These are phyloP conservation scores for Hypsopygia costalis DNA, from an alignment of 2,888 invertebrate species.

Conservation along the genomic window DNA sequence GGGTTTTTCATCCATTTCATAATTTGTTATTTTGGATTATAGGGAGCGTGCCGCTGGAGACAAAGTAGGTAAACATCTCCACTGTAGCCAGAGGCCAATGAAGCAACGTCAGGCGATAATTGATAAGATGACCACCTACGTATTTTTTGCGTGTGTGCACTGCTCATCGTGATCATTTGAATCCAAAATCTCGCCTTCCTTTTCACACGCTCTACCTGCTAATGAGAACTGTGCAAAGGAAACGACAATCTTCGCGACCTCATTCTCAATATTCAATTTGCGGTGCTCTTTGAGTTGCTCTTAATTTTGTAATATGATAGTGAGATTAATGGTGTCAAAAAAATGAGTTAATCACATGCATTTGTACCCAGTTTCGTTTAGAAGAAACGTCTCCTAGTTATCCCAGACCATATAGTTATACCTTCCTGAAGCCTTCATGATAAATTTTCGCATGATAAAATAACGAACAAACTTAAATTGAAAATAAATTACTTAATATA, in stretches of 20 bases:
- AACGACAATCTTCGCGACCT: constrained; percentile 1
- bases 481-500: too few species aligned
- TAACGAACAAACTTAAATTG: too few species aligned
- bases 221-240: constrained; percentile 1
- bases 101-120: constrained; percentile 47
- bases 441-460: too few species aligned
- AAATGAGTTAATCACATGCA: neutral
- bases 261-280: constrained; percentile 4
- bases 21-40: constrained; percentile 78
- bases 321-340: neutral
- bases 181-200: constrained; percentile 6
- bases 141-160: constrained; percentile 1
- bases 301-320: neutral
- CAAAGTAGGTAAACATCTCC: constrained; percentile 70
- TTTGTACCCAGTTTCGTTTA: too few species aligned
- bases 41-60: constrained; percentile 69
- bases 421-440: too few species aligned
- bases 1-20: constrained; percentile 75
- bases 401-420: too few species aligned
- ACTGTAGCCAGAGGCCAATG: constrained; percentile 29
- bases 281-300: neutral
- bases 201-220: constrained; percentile 7
- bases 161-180: neutral
- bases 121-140: constrained; percentile 28
- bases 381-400: too few species aligned